Conservation (phyloP, 2,888 invertebrate species). For the Atrina japonica region DNA sequence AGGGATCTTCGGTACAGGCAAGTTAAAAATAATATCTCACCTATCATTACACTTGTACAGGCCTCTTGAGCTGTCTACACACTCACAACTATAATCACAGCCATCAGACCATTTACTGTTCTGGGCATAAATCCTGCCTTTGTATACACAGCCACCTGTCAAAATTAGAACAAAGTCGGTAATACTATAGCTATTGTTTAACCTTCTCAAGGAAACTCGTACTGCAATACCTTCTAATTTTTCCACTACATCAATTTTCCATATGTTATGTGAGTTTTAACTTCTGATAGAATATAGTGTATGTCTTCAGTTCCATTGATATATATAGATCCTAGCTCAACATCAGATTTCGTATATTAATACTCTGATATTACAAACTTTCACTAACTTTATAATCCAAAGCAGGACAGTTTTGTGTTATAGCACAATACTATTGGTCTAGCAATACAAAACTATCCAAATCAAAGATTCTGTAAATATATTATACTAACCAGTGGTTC, state of each 20-base stretch:
- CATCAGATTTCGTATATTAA: too few species aligned
- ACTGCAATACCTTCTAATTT: too few species aligned
- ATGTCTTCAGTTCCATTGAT: too few species aligned
- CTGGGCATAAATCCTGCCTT: constrained; percentile 54
- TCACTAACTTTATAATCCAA: too few species aligned
- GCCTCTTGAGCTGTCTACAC: constrained; percentile 55
- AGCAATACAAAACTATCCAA: neutral
- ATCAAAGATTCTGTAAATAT: neutral
- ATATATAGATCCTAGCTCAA: too few species aligned
- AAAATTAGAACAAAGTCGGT: neutral
- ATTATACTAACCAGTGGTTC: constrained; percentile 6
- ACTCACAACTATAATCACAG: constrained; percentile 60
- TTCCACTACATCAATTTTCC: too few species aligned
- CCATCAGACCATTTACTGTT: constrained; percentile 62
- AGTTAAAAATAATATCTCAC: too few species aligned
- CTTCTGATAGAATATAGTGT: too few species aligned
- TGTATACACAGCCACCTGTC: constrained; percentile 60
- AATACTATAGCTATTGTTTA: neutral
- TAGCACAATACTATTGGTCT: neutral
- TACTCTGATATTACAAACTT: too few species aligned
- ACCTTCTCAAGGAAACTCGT: too few species aligned
- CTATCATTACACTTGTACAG: constrained; percentile 59
- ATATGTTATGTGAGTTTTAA: too few species aligned
- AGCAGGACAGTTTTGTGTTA: neutral
- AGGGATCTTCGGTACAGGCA: too few species aligned